phyloP scores from a whole-genome alignment of 2,888 invertebrate species.

The Latheticus oryzae region DNA sequence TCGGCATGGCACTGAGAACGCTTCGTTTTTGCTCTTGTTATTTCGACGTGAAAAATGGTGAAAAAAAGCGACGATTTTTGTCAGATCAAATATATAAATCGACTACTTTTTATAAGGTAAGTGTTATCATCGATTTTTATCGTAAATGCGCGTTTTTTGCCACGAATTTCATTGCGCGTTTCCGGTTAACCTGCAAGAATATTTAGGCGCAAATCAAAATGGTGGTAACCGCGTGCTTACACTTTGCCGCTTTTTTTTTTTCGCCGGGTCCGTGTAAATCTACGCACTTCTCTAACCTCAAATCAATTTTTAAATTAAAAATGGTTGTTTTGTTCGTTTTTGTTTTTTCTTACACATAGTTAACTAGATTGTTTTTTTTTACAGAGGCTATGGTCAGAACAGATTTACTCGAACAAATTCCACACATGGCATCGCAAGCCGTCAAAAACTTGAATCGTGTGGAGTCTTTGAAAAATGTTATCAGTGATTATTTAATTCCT shows the following conservation, averaged over 20 bases:
- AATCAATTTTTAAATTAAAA: background rate
- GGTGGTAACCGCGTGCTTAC: conserved; percentile 65
- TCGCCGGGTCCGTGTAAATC: conserved; percentile 6
- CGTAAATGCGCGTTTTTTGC: conserved; percentile 34
- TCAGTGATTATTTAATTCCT: conserved; percentile 72
- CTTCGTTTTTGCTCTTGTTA: conserved; percentile 46
- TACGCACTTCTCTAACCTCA: conserved; percentile 18
- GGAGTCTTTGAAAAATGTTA: conserved; percentile 65
- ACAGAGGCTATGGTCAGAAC: conserved; percentile 72
- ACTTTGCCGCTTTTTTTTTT: conserved; percentile 56
- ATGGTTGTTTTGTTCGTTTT: conserved; percentile 6
- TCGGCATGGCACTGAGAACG: conserved; percentile 57
- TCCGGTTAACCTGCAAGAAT: conserved; percentile 65
- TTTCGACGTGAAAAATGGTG: conserved; percentile 53
- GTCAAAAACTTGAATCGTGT: conserved; percentile 66
- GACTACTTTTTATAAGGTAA: conserved; percentile 39
- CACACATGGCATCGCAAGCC: conserved; percentile 73
- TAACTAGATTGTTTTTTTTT: conserved; percentile 31
- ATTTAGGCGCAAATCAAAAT: conserved; percentile 63
- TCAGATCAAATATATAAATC: conserved; percentile 38
- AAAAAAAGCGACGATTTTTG: conserved; percentile 47
- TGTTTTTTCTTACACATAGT: conserved; percentile 9
- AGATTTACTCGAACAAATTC: conserved; percentile 76
- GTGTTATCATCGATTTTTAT: conserved; percentile 45
- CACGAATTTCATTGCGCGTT: conserved; percentile 55